Base-by-base conservation (phyloP, 2,113 vertebrate species). In the Columbina picui region DNA sequence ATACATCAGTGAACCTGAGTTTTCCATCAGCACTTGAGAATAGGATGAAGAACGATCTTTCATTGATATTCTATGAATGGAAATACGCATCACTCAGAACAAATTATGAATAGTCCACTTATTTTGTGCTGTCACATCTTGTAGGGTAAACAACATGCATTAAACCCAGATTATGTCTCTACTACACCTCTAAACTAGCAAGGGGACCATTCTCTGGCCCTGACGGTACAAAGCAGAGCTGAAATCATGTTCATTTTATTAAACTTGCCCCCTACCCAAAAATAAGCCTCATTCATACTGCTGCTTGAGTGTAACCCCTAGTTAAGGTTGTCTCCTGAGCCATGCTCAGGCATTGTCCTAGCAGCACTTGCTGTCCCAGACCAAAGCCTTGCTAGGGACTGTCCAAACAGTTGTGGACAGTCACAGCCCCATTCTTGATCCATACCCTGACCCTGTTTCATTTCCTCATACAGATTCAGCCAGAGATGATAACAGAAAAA, bases 31-130 rank as follows among this genome's bases (percentile, higher is more conserved):
- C 8, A 4, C 41, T 81, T 73, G 15, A 84, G 59, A 89, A 61
- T 29, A 83, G 12, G 18, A 22, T 47, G 41, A 88, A 97, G 78
- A 85, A 91, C 50, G 20, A 78, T 84, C 63, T 69, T 74, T 82
- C 59, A 70, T 93, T 90, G 82, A 71, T 89, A 68, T 95, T 82
- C 16, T 84, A 36, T 85, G 67, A 93, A 74, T 52, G 57, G 47
- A 95, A 89, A 89, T 57, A 6, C 71, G 50, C 52, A 52, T 90
- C 43, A 52, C 17, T 91, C 69, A 85, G 85, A 95, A 32, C 21
- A 92, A 91, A 89, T 63, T 13, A 87, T 4, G 25, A 74, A 87
- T 93, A 93, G 1, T 8, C 27, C 12, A n/a, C 53, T 90, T 61
- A 60, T 71, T 91, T 94, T 93, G 78, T 69, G 60, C 64, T 88